These are phyloP conservation scores for Hyppa rectilinea DNA, from an alignment of 2,888 invertebrate species.

Conservation along the genomic window DNA sequence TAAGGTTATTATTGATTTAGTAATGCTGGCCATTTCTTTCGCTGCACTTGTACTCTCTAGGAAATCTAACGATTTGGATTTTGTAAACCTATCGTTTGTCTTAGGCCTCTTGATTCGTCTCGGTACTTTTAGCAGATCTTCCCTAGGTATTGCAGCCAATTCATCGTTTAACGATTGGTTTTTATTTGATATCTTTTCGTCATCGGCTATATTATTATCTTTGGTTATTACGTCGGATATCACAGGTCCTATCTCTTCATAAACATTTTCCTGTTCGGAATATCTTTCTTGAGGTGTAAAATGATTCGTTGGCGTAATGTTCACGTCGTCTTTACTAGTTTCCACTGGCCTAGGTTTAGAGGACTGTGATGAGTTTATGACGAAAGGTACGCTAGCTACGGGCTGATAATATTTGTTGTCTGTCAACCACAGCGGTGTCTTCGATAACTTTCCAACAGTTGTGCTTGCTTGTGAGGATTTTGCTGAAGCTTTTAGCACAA, in stretches of 20 bases:
- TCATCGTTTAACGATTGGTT: conserved; percentile 72
- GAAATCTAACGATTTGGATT: conserved; percentile 55
- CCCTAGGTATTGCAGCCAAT: conserved; percentile 78
- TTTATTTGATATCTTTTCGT: conserved; percentile 83
- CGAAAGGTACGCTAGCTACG: conserved; percentile 81
- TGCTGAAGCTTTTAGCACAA: conserved; percentile 21
- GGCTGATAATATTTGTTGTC: conserved; percentile 87
- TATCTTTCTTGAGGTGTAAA: conserved; percentile 70
- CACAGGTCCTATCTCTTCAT: conserved; percentile 85
- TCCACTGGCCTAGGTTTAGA: conserved; percentile 59
- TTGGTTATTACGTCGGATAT: conserved; percentile 60
- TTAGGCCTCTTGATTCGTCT: conserved; percentile 83
- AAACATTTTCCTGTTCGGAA: conserved; percentile 83
- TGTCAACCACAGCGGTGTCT: conserved; percentile 81
- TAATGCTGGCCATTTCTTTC: conserved; percentile 78
- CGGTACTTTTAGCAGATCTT: conserved; percentile 85
- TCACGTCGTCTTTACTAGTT: conserved; percentile 59
- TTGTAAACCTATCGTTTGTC: conserved; percentile 68
- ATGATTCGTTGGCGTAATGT: conserved; percentile 64
- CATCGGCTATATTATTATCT: conserved; percentile 84
- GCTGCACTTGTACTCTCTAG: conserved; percentile 46
- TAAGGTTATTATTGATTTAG: conserved; percentile 83
- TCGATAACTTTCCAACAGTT: conserved; percentile 77
- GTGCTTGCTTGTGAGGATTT: conserved; percentile 65
- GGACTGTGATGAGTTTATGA: conserved; percentile 76